These are phyloP conservation scores for Sinodicranocentrus sp. DNA, from an alignment of 2,888 invertebrate species.

Conservation along the genomic window DNA sequence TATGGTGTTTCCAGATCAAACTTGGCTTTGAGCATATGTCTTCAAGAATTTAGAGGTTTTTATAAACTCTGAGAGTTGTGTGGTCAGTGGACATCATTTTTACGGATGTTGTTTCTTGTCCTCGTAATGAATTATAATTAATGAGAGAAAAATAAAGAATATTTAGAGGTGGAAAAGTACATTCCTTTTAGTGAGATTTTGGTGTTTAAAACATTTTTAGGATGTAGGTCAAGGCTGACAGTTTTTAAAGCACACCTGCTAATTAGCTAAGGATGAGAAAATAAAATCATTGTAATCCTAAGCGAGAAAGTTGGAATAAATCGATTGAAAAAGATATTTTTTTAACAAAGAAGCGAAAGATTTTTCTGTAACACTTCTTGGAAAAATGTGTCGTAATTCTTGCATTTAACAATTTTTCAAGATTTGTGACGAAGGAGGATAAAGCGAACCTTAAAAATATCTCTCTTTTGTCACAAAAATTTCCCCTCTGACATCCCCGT, in stretches of 20 bases:
- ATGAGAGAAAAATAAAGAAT: background rate
- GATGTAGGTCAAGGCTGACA: slow-evolving; percentile 15
- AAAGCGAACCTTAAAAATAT: slow-evolving; percentile 15
- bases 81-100: background rate
- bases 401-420: background rate
- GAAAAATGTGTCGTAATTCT: slow-evolving; percentile 42
- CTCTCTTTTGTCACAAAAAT: slow-evolving; percentile 33
- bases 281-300: too few species aligned
- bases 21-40: too few species aligned
- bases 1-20: too few species aligned
- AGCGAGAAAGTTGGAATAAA: background rate
- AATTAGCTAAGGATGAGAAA: slow-evolving; percentile 4
- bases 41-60: too few species aligned
- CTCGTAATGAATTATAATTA: slow-evolving; percentile 18
- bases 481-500: slow-evolving; percentile 46
- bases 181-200: background rate
- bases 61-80: too few species aligned
- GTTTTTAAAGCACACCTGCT: background rate
- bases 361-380: background rate
- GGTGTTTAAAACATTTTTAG: background rate
- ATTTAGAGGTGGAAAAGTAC: background rate
- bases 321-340: background rate
- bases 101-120: slow-evolving; percentile 7
- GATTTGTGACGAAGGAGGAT: background rate
- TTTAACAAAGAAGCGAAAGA: background rate